Evolutionary conservation across 2,797 vertebrate genomes (phyloP), one percentile per base, ranked within the genome.

Genomic region (Jordanella pulchra): DNA sequence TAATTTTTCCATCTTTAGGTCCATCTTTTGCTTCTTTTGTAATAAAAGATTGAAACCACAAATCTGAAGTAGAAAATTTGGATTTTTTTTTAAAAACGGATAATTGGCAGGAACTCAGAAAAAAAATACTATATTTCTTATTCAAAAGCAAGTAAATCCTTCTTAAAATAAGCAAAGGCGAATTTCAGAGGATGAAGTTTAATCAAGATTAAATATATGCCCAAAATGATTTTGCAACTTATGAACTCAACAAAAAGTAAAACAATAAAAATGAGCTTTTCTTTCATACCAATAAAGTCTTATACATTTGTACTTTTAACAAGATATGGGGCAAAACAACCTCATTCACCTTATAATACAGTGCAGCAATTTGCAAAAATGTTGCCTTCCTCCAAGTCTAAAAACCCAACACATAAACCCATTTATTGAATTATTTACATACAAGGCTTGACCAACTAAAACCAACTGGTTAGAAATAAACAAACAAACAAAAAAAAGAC

Each of bases 171-270:
- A 25, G n/a, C 44, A 45, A 69, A 79, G 42, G 11, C 51, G 55
- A 53, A 51, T 45, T 81, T 75, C 55, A 80, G 90, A 86, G 93
- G 93, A 93, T 90, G 91, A 94, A 94, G 89, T 95, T 95, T 95
- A 95, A 95, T 95, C 87, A 92, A 92, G 91, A 92, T 94, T 94
- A 94, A 94, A 95, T 94, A 93, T 92, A 93, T 88, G 87, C 86
- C 87, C 90, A 89, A 92, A 92, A 89, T 76, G 68, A 92, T 87
- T 79, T 91, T 91, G 74, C 69, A 88, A 92, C 85, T 89, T 83
- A 90, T 83, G 72, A 89, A 83, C 88, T 79, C 72, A 79, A 89
- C 91, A 91, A 89, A 85, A 87, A 74, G 86, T 61, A 91, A 93
- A 93, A 83, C 78, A 91, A 92, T 88, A 90, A 75, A 79, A 67